Conservation (phyloP, 2,113 vertebrate genomes). For the Tringa solitaria region DNA sequence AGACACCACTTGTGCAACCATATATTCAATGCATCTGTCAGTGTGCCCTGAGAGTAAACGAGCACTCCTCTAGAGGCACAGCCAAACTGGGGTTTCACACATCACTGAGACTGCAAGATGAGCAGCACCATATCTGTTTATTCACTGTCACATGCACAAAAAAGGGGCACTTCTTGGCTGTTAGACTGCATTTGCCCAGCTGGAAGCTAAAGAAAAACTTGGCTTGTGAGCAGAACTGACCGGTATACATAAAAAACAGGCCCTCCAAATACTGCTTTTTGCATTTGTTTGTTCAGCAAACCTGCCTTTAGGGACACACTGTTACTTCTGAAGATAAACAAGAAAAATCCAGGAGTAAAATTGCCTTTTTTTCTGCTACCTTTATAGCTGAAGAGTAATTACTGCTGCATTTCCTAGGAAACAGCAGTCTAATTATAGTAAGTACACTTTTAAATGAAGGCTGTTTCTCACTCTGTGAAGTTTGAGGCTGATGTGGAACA, state of each 20-base stretch:
- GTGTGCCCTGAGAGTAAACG: fast-evolving
- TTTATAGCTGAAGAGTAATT: constrained; percentile 9
- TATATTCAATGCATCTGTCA: not conserved
- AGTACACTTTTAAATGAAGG: not conserved
- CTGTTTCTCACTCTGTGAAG: not conserved
- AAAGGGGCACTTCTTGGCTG: not conserved
- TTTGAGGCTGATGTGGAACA: not conserved
- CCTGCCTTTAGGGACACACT: not conserved
- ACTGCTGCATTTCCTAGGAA: constrained; percentile 23
- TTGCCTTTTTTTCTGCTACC: not conserved
- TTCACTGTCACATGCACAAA: not conserved
- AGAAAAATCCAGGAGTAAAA: not conserved
- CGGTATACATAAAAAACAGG: not conserved
- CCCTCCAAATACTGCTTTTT: not conserved
- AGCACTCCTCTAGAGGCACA: not conserved
- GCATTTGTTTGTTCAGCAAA: not conserved
- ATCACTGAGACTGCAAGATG: not conserved
- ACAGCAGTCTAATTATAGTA: not conserved
- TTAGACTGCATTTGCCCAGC: not conserved
- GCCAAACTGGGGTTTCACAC: not conserved
- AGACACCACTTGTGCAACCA: not conserved
- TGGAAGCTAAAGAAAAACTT: not conserved
- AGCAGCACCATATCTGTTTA: not conserved
- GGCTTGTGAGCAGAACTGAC: not conserved
- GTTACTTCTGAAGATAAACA: not conserved